Conservation (phyloP, 1,140 invertebrate species). For the Macrobrachium rosenbergii region DNA sequence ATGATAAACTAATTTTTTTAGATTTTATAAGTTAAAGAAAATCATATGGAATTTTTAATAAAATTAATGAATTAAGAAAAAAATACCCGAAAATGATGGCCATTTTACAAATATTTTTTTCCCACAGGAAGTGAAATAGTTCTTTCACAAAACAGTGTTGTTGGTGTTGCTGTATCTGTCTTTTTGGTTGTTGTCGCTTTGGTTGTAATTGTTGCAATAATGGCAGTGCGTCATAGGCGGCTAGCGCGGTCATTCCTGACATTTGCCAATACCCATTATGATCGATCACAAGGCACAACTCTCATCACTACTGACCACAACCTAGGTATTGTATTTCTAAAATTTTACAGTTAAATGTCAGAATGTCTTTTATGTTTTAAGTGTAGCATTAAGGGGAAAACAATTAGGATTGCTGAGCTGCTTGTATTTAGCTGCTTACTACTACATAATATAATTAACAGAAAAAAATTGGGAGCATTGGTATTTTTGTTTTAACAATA, state of each 20-base stretch:
- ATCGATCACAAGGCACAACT: slow-evolving; percentile 85
- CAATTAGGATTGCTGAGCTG: too few species aligned
- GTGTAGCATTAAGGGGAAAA: too few species aligned
- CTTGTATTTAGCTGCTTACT: too few species aligned
- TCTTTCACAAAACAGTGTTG: slow-evolving; percentile 68
- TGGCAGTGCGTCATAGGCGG: slow-evolving; percentile 80
- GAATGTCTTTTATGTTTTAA: not conserved
- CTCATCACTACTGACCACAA: slow-evolving; percentile 82
- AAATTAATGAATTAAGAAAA: not conserved
- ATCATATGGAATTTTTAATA: not conserved
- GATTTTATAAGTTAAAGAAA: not conserved
- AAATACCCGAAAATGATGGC: not conserved
- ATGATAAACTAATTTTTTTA: too few species aligned
- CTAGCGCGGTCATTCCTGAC: slow-evolving; percentile 83
- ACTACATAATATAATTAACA: too few species aligned
- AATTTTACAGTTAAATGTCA: not conserved
- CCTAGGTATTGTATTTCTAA: slow-evolving; percentile 72
- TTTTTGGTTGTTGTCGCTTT: slow-evolving; percentile 75
- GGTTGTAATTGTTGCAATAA: slow-evolving; percentile 76
- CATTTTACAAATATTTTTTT: not conserved
- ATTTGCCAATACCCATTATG: slow-evolving; percentile 89
- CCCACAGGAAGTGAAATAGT: slow-evolving; percentile 56
- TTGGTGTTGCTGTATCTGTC: slow-evolving; percentile 73
- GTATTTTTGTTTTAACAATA: not conserved
- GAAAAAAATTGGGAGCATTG: too few species aligned